Evolutionary conservation across 2,113 vertebrate species (phyloP).

Genomic region (human (Homo sapiens)): DNA sequence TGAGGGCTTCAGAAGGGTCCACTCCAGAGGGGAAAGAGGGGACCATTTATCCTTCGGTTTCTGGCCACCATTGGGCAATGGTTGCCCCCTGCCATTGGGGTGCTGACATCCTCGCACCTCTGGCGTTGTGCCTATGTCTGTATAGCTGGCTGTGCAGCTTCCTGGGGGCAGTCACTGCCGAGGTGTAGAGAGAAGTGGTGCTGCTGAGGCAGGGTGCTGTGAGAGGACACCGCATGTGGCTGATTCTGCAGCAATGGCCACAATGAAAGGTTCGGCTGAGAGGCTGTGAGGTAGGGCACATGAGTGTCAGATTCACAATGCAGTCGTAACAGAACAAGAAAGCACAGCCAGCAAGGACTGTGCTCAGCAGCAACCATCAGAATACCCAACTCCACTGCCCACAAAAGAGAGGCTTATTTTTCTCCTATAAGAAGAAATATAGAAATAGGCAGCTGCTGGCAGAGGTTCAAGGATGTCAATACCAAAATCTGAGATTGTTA

Average conservation of each 20-base stretch:
- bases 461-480: background rate
- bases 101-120: background rate
- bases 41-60: background rate
- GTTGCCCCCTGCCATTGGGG: background rate
- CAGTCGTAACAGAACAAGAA: background rate
- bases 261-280: background rate
- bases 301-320: fast-evolving
- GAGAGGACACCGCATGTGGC: background rate
- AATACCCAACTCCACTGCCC: background rate
- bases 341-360: background rate
- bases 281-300: background rate
- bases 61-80: background rate
- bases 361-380: background rate
- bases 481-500: background rate
- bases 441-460: background rate
- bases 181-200: background rate
- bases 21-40: fast-evolving
- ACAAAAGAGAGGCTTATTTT: background rate
- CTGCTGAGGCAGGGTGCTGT: too few species aligned
- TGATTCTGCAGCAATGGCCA: background rate
- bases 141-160: background rate
- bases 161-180: background rate
- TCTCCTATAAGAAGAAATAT: background rate
- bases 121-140: background rate
- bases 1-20: background rate